Evolutionary conservation across 2,113 vertebrate genomes (phyloP), one percentile per base, ranked within the genome.

Genomic region (Calonectris borealis): DNA sequence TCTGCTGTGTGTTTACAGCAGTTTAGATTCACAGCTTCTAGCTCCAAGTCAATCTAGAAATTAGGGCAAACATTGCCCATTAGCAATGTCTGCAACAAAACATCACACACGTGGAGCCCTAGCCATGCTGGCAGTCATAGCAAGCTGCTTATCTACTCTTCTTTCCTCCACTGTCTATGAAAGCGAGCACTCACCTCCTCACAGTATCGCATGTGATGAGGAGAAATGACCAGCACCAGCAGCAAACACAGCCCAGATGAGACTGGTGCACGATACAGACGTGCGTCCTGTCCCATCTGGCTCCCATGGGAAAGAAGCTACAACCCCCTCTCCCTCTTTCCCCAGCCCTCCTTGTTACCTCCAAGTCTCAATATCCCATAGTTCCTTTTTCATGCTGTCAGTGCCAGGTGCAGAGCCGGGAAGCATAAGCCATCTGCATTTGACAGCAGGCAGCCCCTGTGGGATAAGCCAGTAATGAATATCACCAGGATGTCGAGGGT

Each of bases 341-440:
- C 65, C 16, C 46, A 80, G 17, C 16, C 18, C 40, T 77, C 55
- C 69, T 71, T 20, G 13, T 46, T 68, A 29, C 62, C n/a, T 75
- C 38, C 66, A 36, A 36, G 61, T 20, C 48, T 82, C 52, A 25
- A 20, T 40, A 61, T 10, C 51, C 72, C 46, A 13, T 4, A 54
- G 76, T 49, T 52, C 24, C 29, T 71, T 83, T 51, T 46, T 73
- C 61, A 2, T 48, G 62, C 77, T 83, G 38, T 16, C 86, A 78
- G 0, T 71, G 66, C 62, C 86, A 95, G 81, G 42, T 91, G 93
- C 3, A 8, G 71, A 77, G 89, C 78, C 2, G 6, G 70, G 54
- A 86, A 88, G 55, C 26, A 21, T 16, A n/a, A 93, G 31, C 81
- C 95, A 84, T 49, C 82, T 94, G 88, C 87, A 88, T 83, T 86